A percentile compares a stretch with the other conserved stretches of the same genome.
Conservation (phyloP, 2,888 invertebrate genomes). For the Eupithecia subfuscata region DNA sequence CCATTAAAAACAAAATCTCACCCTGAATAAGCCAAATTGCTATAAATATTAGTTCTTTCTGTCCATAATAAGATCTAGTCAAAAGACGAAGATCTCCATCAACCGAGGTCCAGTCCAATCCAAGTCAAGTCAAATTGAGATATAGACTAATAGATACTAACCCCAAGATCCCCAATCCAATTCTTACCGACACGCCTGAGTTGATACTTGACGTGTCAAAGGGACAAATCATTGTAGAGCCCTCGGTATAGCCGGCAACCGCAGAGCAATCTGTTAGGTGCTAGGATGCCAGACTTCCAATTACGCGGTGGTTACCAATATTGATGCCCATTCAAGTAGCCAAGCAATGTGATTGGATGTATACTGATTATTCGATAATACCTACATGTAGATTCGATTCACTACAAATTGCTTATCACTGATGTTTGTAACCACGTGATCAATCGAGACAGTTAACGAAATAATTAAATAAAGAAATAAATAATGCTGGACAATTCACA, state of each 20-base stretch:
- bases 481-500: too few relatives aligned
- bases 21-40: too few relatives aligned
- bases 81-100: too few relatives aligned
- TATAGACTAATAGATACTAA: neutral
- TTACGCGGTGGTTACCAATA: conserved; percentile 16
- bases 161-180: neutral
- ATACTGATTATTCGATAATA: conserved; percentile 22
- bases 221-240: conserved; percentile 1
- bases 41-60: too few relatives aligned
- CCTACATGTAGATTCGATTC: neutral
- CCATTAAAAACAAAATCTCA: too few relatives aligned
- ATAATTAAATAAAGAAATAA: too few relatives aligned
- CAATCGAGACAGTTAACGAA: neutral
- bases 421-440: neutral
- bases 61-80: too few relatives aligned
- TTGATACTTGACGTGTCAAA: conserved; percentile 1
- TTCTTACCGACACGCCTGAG: neutral
- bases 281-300: conserved; percentile 10
- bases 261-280: conserved; percentile 12
- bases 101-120: too few relatives aligned
- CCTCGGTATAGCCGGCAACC: neutral
- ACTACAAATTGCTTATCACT: neutral
- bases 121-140: neutral
- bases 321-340: conserved; percentile 16
- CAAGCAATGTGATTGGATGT: conserved; percentile 15